A percentile compares a stretch with the other conserved stretches of the same genome.
These are phyloP conservation scores for Zootermopsis nevadensis DNA, from an alignment of 2,888 invertebrate genomes.

Conservation along the genomic window DNA sequence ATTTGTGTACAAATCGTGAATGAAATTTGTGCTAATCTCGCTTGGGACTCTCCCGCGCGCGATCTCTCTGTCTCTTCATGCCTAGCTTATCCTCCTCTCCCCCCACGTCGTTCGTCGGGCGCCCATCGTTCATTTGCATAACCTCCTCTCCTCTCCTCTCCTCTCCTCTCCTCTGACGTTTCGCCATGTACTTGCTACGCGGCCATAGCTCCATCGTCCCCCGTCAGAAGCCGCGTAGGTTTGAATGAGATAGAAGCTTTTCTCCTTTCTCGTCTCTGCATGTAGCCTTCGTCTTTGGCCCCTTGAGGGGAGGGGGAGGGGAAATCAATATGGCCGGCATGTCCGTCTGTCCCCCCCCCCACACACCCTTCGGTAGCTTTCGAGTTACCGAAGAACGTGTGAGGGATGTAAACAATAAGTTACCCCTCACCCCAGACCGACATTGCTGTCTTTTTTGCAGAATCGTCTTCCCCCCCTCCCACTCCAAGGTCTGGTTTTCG, in stretches of 20 bases:
- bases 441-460: not conserved
- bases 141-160: slow-evolving; percentile 49
- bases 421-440: not conserved
- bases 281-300: slow-evolving; percentile 16
- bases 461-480: not conserved
- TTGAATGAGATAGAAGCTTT: not conserved
- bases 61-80: not conserved
- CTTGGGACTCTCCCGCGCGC: slow-evolving; percentile 54
- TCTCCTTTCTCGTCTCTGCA: not conserved
- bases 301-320: slow-evolving; percentile 12
- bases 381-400: not conserved
- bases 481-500: not conserved
- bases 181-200: not conserved
- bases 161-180: slow-evolving; percentile 6
- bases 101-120: slow-evolving; percentile 39
- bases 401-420: slow-evolving; percentile 5
- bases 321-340: slow-evolving; percentile 42
- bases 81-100: slow-evolving; percentile 36
- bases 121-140: slow-evolving; percentile 45
- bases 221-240: not conserved
- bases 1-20: slow-evolving; percentile 56
- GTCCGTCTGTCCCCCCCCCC: not conserved
- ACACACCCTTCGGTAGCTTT: not conserved
- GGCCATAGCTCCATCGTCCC: not conserved
- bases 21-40: slow-evolving; percentile 55